Conservation (phyloP, 2,888 invertebrate genomes). For the Tolmerus cingulatus region DNA sequence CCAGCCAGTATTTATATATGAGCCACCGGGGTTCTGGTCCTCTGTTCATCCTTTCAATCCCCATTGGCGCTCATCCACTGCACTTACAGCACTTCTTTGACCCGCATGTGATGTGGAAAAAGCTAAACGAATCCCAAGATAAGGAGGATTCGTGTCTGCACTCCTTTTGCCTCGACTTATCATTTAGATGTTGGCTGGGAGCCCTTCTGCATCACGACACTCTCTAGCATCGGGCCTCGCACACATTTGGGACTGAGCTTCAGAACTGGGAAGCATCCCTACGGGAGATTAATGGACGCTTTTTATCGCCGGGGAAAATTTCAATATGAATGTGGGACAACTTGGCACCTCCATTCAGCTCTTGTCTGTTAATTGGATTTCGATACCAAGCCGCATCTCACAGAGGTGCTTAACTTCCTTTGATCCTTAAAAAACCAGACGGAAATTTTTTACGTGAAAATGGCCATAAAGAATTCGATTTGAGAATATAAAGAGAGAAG, state of each 20-base stretch:
- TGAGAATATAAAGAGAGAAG: too few relatives aligned
- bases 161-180: background rate
- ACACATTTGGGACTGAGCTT: background rate
- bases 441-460: background rate
- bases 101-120: slow-evolving; percentile 5
- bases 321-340: background rate
- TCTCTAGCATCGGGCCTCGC: background rate
- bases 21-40: background rate
- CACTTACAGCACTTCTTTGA: slow-evolving; percentile 15
- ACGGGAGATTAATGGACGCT: background rate
- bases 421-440: background rate
- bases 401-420: background rate
- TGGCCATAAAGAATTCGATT: background rate
- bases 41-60: background rate
- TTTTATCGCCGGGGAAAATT: background rate
- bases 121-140: slow-evolving; percentile 7
- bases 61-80: slow-evolving; percentile 11
- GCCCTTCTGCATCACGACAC: background rate
- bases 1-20: slow-evolving; percentile 10
- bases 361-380: background rate
- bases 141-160: background rate
- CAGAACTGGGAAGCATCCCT: background rate
- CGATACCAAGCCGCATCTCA: background rate
- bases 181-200: background rate
- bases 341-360: background rate